Base-by-base conservation (phyloP, 2,113 vertebrate genomes). In the Mionectes macconnelli region DNA sequence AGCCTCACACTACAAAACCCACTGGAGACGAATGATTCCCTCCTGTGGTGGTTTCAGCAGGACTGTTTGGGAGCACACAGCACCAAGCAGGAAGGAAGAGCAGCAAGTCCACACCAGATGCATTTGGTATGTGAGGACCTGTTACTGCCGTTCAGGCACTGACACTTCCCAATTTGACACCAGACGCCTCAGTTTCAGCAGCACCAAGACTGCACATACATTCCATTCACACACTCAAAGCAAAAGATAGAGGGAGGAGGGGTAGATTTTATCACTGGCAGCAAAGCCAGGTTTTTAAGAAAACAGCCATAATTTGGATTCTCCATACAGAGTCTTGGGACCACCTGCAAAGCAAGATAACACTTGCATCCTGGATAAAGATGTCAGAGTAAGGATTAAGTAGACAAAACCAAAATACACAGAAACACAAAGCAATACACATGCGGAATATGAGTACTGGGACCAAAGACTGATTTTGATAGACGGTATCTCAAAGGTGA, bases 101-200 rank as follows among this genome's bases (percentile, higher is more conserved):
- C 66, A 88, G 37, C 75, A n/a, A 6, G 19, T 4, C 44, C 67
- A 39, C 67, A 55, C 2, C 1, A 44, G 44, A 14, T 35, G 56
- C 45, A 31, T 44, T 64, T 13, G 7, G 2, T 24, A 12, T 0
- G 8, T 28, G 15, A 69, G 15, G 5, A 67, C 3, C 12, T 3
- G 6, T 5, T 27, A 8, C 2, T 47, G 67, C 60, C 28, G 10
- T 1, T 42, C 39, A 70, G 77, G 47, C 53, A n/a, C n/a, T 0
- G 1, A 7, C 59, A 37, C 4, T 1, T 57, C 49, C 44, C 3
- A 0, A 2, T 39, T 1, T 30, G 35, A 47, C 60, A 49, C 21
- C 56, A 57, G 35, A 8, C 31, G 40, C 23, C 15, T 0, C 4
- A 39, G 22, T 14, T 8, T 6, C 39, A 79, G 56, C 33, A 42